Percentiles rank a stretch among this genome's conserved stretches.
phyloP scores from a whole-genome alignment of 2,113 vertebrate genomes.

The Corythornis cristatus region DNA sequence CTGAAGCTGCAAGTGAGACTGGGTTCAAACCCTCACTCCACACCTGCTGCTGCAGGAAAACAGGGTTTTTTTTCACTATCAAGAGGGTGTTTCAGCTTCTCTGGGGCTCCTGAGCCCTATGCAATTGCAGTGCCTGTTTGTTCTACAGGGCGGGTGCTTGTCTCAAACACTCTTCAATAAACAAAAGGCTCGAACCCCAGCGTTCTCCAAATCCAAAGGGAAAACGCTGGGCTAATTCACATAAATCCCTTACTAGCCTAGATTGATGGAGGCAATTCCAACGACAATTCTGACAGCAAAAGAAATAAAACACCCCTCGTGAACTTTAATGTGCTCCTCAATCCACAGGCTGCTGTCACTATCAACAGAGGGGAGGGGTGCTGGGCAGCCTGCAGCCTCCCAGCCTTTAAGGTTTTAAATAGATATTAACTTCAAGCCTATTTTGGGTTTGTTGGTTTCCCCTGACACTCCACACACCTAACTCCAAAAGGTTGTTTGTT shows the following conservation, averaged over 20 bases:
- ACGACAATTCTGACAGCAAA: not conserved
- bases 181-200: not conserved
- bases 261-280: constrained; percentile 1
- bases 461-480: not conserved
- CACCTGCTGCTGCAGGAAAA: not conserved
- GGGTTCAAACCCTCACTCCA: not conserved
- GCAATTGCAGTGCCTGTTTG: not conserved
- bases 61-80: not conserved
- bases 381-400: not conserved
- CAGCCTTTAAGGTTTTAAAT: not conserved
- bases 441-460: not conserved
- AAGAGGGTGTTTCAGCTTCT: not conserved
- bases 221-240: not conserved
- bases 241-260: not conserved
- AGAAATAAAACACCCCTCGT: not conserved
- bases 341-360: not conserved
- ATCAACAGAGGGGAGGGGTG: not conserved
- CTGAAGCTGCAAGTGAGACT: not conserved
- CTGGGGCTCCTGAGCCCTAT: not conserved
- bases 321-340: not conserved
- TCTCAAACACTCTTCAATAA: not conserved
- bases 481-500: not conserved
- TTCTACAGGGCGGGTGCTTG: not conserved
- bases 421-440: not conserved
- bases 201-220: not conserved